These are phyloP conservation scores for Acleris holmiana DNA, from an alignment of 2,888 invertebrate species.

Conservation along the genomic window DNA sequence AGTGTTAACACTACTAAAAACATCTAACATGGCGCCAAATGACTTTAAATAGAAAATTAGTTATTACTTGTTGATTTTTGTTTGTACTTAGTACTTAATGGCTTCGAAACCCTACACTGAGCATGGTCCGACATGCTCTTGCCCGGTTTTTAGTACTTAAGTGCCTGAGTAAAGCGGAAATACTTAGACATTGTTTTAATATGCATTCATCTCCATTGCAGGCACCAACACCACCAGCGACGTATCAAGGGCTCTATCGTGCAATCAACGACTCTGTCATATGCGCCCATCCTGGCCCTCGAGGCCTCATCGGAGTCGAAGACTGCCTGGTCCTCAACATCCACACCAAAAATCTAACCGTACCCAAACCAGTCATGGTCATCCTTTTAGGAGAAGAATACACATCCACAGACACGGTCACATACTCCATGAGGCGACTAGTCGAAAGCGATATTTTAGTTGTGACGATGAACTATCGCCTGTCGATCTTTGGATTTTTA, in stretches of 20 bases:
- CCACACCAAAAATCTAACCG: slow-evolving; percentile 59
- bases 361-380: slow-evolving; percentile 67
- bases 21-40: too few species aligned
- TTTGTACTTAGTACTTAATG: too few species aligned
- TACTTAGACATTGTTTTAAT: neutral
- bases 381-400: slow-evolving; percentile 72
- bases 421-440: slow-evolving; percentile 82
- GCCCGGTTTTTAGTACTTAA: too few species aligned
- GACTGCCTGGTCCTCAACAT: slow-evolving; percentile 69
- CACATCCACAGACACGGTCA: slow-evolving; percentile 47
- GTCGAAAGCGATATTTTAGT: slow-evolving; percentile 87
- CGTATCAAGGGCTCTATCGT: slow-evolving; percentile 51
- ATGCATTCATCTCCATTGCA: slow-evolving; percentile 44
- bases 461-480: slow-evolving; percentile 86
- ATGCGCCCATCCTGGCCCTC: slow-evolving; percentile 58
- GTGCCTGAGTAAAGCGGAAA: too few species aligned
- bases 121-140: too few species aligned
- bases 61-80: too few species aligned
- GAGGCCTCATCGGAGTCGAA: slow-evolving; percentile 67
- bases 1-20: too few species aligned
- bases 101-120: too few species aligned
- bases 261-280: slow-evolving; percentile 51
- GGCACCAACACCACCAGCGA: slow-evolving; percentile 51
- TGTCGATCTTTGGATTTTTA: slow-evolving; percentile 90
- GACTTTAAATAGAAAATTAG: too few species aligned